Evolutionary conservation across 2,113 vertebrate genomes (phyloP).

Genomic region (Mugil cephalus): DNA sequence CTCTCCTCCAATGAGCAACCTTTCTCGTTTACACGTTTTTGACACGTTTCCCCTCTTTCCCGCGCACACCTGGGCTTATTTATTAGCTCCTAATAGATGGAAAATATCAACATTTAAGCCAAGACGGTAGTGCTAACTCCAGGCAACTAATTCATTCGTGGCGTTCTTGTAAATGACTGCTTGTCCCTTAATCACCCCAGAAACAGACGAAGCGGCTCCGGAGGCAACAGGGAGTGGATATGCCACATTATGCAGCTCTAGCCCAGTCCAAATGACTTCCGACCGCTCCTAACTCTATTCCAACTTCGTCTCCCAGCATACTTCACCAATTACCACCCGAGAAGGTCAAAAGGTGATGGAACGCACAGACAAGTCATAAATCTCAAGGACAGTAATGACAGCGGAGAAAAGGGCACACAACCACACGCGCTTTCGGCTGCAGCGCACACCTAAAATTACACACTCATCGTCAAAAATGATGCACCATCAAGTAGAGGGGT

Average conservation of each 20-base stretch:
- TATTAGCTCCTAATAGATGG: slow-evolving; percentile 45
- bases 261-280: slow-evolving; percentile 47
- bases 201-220: slow-evolving; percentile 41
- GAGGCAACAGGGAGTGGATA: slow-evolving; percentile 57
- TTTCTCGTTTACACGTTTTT: slow-evolving; percentile 57
- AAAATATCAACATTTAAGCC: slow-evolving; percentile 58
- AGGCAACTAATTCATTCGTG: slow-evolving; percentile 45
- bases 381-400: slow-evolving; percentile 70
- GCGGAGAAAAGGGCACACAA: slow-evolving; percentile 63
- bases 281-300: slow-evolving; percentile 55
- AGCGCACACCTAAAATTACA: slow-evolving; percentile 12
- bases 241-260: slow-evolving; percentile 68
- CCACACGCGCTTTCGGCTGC: slow-evolving; percentile 9
- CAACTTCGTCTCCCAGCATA: slow-evolving; percentile 64
- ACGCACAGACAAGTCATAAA: slow-evolving; percentile 63
- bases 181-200: slow-evolving; percentile 67
- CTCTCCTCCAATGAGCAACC: slow-evolving; percentile 46
- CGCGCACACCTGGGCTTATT: slow-evolving; percentile 14
- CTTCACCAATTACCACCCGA: slow-evolving; percentile 67
- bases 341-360: slow-evolving; percentile 71
- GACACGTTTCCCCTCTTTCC: slow-evolving; percentile 23
- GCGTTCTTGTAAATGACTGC: slow-evolving; percentile 56
- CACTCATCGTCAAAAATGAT: slow-evolving; percentile 3
- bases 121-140: slow-evolving; percentile 31
- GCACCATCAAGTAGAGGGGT: too few species aligned